Percentiles rank a stretch among this genome's conserved stretches.
Conservation (phyloP, 2,113 vertebrate genomes). For the Oophaga pumilio region DNA sequence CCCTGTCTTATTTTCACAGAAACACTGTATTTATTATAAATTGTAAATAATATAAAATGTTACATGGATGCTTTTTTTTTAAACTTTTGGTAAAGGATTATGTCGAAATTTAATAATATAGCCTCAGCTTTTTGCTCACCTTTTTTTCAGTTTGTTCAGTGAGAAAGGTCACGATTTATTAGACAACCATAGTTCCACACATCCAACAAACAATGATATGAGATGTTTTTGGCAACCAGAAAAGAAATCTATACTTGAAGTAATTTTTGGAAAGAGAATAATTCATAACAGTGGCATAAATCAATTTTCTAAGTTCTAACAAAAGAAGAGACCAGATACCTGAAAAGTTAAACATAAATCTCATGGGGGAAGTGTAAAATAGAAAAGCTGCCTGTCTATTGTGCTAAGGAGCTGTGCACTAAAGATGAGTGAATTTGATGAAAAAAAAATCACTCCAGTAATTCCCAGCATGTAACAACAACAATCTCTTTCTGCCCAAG, state of each 20-base stretch:
- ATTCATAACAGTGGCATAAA: constrained; percentile 28
- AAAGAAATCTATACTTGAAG: not conserved
- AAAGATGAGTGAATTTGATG: not conserved
- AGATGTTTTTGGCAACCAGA: constrained; percentile 9
- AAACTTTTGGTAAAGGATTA: not conserved
- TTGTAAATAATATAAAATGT: not conserved
- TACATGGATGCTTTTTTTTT: not conserved
- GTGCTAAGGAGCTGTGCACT: not conserved
- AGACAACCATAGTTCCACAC: not conserved
- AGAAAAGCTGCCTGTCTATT: not conserved
- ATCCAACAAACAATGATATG: constrained; percentile 17
- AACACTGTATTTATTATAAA: too few relatives aligned
- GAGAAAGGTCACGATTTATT: not conserved
- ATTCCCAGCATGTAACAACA: not conserved
- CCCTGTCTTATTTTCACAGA: too few relatives aligned
- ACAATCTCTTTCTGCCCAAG: not conserved
- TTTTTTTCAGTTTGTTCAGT: not conserved
- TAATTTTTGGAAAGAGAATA: constrained; percentile 25
- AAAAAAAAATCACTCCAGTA: not conserved
- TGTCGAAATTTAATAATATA: not conserved
- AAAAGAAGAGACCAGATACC: not conserved
- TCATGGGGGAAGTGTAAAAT: not conserved
- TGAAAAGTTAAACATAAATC: constrained; percentile 22
- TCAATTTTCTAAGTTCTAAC: constrained; percentile 14
- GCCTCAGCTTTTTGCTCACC: not conserved